Base-by-base conservation (phyloP, 2,888 invertebrate genomes). In the Campoplex nolae region DNA sequence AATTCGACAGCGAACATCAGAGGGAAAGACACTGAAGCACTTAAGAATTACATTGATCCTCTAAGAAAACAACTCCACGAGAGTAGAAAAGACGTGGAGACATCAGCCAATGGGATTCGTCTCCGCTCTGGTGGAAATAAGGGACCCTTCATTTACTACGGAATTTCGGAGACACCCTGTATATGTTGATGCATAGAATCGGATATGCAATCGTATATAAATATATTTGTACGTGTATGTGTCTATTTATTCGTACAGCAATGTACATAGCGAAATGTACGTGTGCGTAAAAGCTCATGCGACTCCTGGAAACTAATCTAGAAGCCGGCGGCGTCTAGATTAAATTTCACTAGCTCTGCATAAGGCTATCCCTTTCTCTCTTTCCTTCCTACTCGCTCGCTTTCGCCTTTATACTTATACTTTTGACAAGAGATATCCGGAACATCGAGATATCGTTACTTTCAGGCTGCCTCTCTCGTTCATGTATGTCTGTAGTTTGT, bases 281-380 rank as follows among this genome's bases (percentile, higher is more conserved):
- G 56, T 56, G 54, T 38, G 62, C 80, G 67, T 67, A 38, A 58
- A 76, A 76, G 82, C 56, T 79, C 70, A 51, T 42, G 67, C 82
- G 84, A 83, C 84, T 83, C 74, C 76, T 65, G 67, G 67, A 87
- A 87, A 84, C 87, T 87, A 85, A 87, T 87, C 87, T 87, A 62
- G 79, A 80, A 87, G 87, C 84, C 84, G 83, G 79, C 79, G 82
- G 75, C 84, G 76, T 85, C 76, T 79, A 85, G 84, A 87, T 87
- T 87, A 85, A 87, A 87, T 87, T 87, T 84, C 78, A 79, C 83
- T 70, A 78, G 75, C 84, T 82, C 79, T 82, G 79, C 68, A 84
- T 54, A 23, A 62, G 70, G 13, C 38, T 32, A 65, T 81, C 71
- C 32, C 62, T 62, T n/a, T 51, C 48, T 18, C 51, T n/a, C 51